Percentiles rank a stretch among this genome's conserved stretches.
phyloP scores from a whole-genome alignment of 2,113 vertebrate genomes.

The Oriolus oriolus region DNA sequence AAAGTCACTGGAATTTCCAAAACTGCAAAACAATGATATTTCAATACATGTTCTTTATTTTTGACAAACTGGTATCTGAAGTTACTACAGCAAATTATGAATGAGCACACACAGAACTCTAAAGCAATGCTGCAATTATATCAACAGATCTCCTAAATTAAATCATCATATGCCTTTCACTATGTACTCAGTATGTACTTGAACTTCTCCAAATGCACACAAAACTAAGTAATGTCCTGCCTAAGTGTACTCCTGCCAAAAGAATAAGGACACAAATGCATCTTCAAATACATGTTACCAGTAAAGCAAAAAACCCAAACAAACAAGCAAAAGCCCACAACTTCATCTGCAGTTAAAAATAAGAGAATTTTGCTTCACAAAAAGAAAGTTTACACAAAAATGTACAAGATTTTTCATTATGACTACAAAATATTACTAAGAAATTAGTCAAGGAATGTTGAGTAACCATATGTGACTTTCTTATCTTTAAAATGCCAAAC shows the following conservation, averaged over 20 bases:
- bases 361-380: background rate
- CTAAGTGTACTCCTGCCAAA: background rate
- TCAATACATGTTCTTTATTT: background rate
- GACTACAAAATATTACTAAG: background rate
- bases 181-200: background rate
- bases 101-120: background rate
- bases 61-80: background rate
- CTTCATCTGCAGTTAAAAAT: background rate
- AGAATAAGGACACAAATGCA: background rate
- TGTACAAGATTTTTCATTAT: background rate
- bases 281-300: background rate
- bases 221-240: background rate
- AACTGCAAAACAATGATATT: background rate
- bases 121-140: background rate
- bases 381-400: background rate
- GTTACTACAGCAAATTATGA: background rate
- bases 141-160: background rate
- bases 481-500: background rate
- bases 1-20: background rate
- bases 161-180: background rate
- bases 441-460: background rate
- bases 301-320: background rate
- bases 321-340: background rate
- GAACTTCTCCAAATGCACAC: background rate
- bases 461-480: background rate